Conservation (phyloP, 2,797 vertebrate species). For the Enteromius paludinosus region DNA sequence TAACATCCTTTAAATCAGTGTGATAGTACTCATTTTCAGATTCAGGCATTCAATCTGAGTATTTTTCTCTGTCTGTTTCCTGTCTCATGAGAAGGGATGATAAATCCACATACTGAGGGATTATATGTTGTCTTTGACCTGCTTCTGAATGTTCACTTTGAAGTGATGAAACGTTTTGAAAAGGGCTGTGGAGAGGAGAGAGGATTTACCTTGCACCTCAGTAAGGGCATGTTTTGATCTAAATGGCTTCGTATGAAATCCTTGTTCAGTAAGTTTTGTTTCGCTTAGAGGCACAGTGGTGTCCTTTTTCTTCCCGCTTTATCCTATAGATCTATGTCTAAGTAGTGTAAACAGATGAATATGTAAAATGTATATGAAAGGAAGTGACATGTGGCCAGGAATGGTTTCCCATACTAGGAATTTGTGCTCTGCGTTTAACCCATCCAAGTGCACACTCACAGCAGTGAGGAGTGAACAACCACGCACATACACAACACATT, state of each 20-base stretch:
- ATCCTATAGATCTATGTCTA: not conserved
- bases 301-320: not conserved
- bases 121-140: slow-evolving; percentile 45
- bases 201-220: slow-evolving; percentile 22
- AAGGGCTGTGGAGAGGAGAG: slow-evolving; percentile 39
- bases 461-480: too few relatives aligned
- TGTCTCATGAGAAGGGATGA: slow-evolving; percentile 19
- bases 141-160: slow-evolving; percentile 38
- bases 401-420: too few relatives aligned
- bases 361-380: not conserved
- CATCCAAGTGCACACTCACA: too few relatives aligned
- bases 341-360: not conserved
- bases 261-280: not conserved
- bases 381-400: too few relatives aligned
- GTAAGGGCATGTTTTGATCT: slow-evolving; percentile 28
- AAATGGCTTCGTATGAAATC: slow-evolving; percentile 1
- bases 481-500: not conserved
- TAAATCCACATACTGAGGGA: slow-evolving; percentile 35
- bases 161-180: slow-evolving; percentile 47
- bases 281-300: not conserved
- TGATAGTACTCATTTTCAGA: not conserved
- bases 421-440: too few relatives aligned
- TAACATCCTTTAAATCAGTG: slow-evolving; percentile 9
- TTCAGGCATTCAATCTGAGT: not conserved
- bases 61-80: slow-evolving; percentile 29